Evolutionary conservation across 2,113 vertebrate genomes (phyloP), one percentile per base, ranked within the genome.

Genomic region (Pogonocichla stellata): DNA sequence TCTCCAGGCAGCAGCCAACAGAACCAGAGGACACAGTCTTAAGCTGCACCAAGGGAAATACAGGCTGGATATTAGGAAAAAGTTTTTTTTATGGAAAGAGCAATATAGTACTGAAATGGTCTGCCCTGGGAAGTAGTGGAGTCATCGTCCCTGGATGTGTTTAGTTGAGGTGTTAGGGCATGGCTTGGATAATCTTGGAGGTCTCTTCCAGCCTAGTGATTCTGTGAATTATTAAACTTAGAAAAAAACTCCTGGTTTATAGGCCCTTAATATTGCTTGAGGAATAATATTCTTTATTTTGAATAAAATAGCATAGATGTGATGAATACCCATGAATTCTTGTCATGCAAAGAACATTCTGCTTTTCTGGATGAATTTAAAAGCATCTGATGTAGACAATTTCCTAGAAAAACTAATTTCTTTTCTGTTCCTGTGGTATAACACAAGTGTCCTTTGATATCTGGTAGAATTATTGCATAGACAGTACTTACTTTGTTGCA

Each of bases 301-400:
- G 40, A 64, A 75, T 34, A 57, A 85, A 64, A 61, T 40, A 79
- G 1, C n/a, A 61, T 18, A 67, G 16, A 12, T 95, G 7, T 90
- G n/a, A 65, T 66, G 61, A 75, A 60, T 64, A 38, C 6, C 34
- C 56, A 23, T 36, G 24, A 93, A 75, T 65, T 67, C 29, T 72
- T 36, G 29, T 72, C 48, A 45, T 26, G 43, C 31, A 85, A 50
- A 84, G 51, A 74, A 79, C 57, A 25, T 87, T 86, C 34, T 88
- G 40, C 57, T 90, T 94, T 91, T 86, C 87, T 4, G 22, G 51
- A 66, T 71, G 43, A 64, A 85, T 85, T 84, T 74, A 47, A 62
- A 66, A 86, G 51, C 28, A 56, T 81, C 51, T 71, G 34, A 78
- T 42, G 11, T 58, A 67, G 65, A 47, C 43, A 60, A 2, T 74